A percentile compares a stretch with the other conserved stretches of the same genome.
phyloP scores from a whole-genome alignment of 2,113 vertebrate species.

The Coturnix japonica region DNA sequence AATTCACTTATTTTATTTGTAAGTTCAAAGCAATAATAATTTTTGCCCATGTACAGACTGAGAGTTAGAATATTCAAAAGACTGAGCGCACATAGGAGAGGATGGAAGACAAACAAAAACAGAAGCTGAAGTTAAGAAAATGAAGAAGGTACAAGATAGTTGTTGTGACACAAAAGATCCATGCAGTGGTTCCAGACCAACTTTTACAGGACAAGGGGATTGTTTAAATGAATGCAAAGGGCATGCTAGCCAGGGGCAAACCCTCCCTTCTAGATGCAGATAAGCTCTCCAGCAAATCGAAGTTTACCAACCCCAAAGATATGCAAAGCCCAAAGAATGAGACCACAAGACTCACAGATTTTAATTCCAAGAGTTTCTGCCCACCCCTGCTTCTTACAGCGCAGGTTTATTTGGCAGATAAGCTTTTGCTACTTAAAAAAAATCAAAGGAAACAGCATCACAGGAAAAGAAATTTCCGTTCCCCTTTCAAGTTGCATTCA shows the following conservation, averaged over 20 bases:
- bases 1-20: conserved; percentile 44
- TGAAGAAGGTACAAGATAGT: neutral
- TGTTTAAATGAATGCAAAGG: conserved; percentile 11
- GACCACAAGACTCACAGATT: conserved; percentile 3
- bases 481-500: conserved; percentile 16
- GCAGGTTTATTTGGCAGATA: neutral
- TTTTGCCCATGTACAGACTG: conserved; percentile 14
- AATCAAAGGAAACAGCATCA: neutral
- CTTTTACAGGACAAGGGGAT: neutral
- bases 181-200: neutral
- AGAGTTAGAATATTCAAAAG: conserved; percentile 52
- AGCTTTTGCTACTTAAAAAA: neutral
- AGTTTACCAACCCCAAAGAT: conserved; percentile 17
- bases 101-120: neutral
- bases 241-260: conserved; percentile 28
- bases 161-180: neutral
- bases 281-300: conserved; percentile 6
- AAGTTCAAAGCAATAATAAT: conserved; percentile 62
- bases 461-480: conserved; percentile 18
- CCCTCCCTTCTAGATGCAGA: neutral
- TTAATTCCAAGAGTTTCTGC: conserved; percentile 27
- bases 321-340: conserved; percentile 3
- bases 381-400: conserved; percentile 37
- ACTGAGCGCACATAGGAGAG: fast-evolving
- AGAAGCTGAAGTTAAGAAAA: neutral